Evolutionary conservation across 2,797 vertebrate genomes (phyloP).

Genomic region (Spheniscus humboldti): DNA sequence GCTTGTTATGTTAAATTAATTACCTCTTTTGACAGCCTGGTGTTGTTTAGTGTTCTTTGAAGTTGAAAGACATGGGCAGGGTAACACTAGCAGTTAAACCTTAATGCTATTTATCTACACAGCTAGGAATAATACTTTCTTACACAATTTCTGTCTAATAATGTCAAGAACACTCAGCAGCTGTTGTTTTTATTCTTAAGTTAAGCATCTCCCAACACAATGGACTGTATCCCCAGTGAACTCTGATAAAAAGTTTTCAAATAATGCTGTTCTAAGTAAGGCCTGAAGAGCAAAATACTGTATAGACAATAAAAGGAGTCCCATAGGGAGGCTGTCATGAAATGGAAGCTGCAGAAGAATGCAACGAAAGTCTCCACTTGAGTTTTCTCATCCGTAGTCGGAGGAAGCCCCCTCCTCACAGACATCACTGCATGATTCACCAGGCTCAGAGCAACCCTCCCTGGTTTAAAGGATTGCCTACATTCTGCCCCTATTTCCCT

Average conservation of each 20-base stretch:
- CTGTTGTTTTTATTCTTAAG: background rate
- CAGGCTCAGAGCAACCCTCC: background rate
- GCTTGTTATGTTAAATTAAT: background rate
- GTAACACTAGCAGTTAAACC: too few relatives aligned
- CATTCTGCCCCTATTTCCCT: background rate
- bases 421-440: background rate
- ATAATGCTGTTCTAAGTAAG: background rate
- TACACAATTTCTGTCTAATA: background rate
- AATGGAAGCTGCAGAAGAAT: background rate
- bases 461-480: background rate
- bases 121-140: background rate
- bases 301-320: background rate
- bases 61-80: background rate
- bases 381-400: background rate
- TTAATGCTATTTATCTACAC: background rate
- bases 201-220: background rate
- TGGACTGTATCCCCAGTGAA: background rate
- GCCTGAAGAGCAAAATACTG: background rate
- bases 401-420: background rate
- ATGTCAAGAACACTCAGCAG: background rate
- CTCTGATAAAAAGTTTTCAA: background rate
- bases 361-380: background rate
- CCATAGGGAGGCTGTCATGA: background rate
- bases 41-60: background rate
- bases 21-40: background rate